These are phyloP conservation scores for Dreissena polymorpha DNA, from an alignment of 1,140 invertebrate genomes.

Conservation along the genomic window DNA sequence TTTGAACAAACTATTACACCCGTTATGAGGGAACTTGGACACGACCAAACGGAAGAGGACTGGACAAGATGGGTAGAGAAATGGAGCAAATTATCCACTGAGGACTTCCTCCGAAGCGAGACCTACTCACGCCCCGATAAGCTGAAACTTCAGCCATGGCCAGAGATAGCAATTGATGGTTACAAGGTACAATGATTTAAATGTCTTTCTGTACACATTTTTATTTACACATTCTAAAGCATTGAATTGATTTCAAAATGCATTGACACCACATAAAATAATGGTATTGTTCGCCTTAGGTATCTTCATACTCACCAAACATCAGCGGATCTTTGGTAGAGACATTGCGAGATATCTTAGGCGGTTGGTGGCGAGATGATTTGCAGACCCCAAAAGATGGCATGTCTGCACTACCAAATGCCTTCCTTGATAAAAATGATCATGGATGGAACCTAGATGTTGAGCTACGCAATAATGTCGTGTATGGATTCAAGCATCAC, in stretches of 20 bases:
- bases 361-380: slow-evolving; percentile 53
- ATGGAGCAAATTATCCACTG: slow-evolving; percentile 19
- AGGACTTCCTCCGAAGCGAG: slow-evolving; percentile 12
- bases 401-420: slow-evolving; percentile 52
- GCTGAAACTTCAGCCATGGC: slow-evolving; percentile 47
- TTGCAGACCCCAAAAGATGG: slow-evolving; percentile 55
- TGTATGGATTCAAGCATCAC: too few species aligned
- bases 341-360: slow-evolving; percentile 46
- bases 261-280: too few species aligned
- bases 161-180: slow-evolving; percentile 49
- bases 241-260: not conserved
- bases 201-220: too few species aligned
- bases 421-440: slow-evolving; percentile 42
- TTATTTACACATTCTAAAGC: too few species aligned
- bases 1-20: slow-evolving; percentile 7
- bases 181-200: slow-evolving; percentile 39
- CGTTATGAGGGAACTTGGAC: not conserved
- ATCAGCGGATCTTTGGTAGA: slow-evolving; percentile 35
- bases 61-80: slow-evolving; percentile 12
- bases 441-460: too few species aligned
- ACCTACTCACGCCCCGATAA: not conserved
- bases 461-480: too few species aligned
- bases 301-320: slow-evolving; percentile 39
- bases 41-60: not conserved
- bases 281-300: not conserved